Evolutionary conservation across 2,797 vertebrate species (phyloP), one percentile per base, ranked within the genome.

Genomic region (Mormyrus proboscirostris): DNA sequence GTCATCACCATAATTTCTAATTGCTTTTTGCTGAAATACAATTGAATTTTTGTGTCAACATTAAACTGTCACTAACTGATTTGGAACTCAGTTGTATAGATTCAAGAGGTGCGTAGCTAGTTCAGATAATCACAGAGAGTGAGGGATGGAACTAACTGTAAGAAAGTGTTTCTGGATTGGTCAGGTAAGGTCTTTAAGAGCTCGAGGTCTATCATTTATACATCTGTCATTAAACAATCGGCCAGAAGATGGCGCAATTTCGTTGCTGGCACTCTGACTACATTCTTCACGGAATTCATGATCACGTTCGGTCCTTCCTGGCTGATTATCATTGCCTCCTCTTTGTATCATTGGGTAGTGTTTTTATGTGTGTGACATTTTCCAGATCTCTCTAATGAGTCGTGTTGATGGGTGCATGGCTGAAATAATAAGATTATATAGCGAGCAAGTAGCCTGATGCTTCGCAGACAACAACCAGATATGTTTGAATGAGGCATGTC

Each of bases 221-320:
- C 12, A 76, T 76, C 73, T 14, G 12, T 19, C 33, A 19, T 79
- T 41, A 44, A 79, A 19, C 38, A 8, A 3, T 22, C 1, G n/a
- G 7, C 82, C 88, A 86, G 57, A 41, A 86, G 88, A 44, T 57
- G 57, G 88, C 88, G 62, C 22, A 50, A 59, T 86, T 86, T 86
- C 29, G 10, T 73, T 33, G 7, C 33, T 85, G 33, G 33, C 29
- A 9, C 14, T 38, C 22, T 4, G 2, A 19, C 19, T 89, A 25
- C 53, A 38, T 41, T 50, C 14, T 89, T 50, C 41, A 1, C 49
- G 16, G 47, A 50, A 85, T 51, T 19, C 0, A 53, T 51, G 22
- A 47, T 51, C 49, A 85, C 2, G 19, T 85, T 85, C 49, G 4
- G n/a, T 50, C 49, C 47, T 53, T 85, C 83, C 33, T 50, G 83